Evolutionary conservation across 30 jellyfish, hydroid and myxozoan genomes (phyloP).

Genomic region (Morbakka virulenta): DNA sequence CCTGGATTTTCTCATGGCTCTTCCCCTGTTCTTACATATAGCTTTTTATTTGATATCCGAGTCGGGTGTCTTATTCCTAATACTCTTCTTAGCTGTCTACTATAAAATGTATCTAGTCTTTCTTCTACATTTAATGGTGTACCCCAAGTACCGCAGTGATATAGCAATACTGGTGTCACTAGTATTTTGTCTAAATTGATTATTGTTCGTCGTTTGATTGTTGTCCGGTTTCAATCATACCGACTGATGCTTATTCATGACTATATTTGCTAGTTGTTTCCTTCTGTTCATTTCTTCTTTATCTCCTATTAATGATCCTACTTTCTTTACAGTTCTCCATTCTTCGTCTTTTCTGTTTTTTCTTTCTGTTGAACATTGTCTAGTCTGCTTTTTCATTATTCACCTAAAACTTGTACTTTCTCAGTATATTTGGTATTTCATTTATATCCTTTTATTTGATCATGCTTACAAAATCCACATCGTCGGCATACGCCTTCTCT

Average conservation of each 20-base stretch:
- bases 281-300: slow-evolving; percentile 3
- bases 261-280: slow-evolving; percentile 12
- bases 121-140: slow-evolving; percentile 6
- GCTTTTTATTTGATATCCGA: slow-evolving; percentile 25
- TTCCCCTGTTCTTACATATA: slow-evolving; percentile 32
- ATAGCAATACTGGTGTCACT: slow-evolving; percentile 36
- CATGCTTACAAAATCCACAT: slow-evolving; percentile 22
- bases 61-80: slow-evolving; percentile 14
- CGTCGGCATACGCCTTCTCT: slow-evolving; percentile 28
- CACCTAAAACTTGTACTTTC: slow-evolving; percentile 10
- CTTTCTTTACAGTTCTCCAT: too few species aligned
- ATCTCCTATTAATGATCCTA: slow-evolving; percentile 23
- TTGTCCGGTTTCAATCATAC: slow-evolving; percentile 2
- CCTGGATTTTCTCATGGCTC: slow-evolving; percentile 34
- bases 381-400: neutral
- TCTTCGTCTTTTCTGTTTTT: too few species aligned
- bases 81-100: slow-evolving; percentile 35
- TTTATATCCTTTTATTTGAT: slow-evolving; percentile 13
- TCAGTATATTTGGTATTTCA: slow-evolving; percentile 17
- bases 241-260: slow-evolving; percentile 6
- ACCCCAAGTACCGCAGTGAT: slow-evolving; percentile 55
- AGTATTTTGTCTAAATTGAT: slow-evolving; percentile 9
- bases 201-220: slow-evolving; percentile 4
- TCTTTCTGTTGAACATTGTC: neutral
- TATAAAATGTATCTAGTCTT: slow-evolving; percentile 19